Conservation (phyloP, 2,888 invertebrate species). For the Eudasyphora cyanicolor region DNA sequence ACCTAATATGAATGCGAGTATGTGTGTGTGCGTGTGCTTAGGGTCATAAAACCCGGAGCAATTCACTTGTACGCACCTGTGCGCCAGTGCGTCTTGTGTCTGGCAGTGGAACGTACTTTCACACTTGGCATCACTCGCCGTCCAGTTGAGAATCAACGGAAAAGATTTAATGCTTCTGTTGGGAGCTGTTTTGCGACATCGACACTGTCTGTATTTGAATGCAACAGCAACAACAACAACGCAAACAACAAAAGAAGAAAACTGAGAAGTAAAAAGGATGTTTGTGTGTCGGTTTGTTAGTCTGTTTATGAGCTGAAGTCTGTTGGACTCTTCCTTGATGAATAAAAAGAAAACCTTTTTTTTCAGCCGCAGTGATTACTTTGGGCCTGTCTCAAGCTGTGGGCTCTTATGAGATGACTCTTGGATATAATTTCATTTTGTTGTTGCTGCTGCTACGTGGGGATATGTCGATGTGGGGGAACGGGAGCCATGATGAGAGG, state of each 20-base stretch:
- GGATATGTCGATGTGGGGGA: background rate
- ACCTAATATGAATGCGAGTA: background rate
- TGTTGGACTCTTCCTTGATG: conserved; percentile 19
- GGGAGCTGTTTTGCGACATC: conserved; percentile 47
- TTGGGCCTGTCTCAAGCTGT: conserved; percentile 55
- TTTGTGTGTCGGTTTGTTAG: conserved; percentile 5
- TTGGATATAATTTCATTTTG: conserved; percentile 25
- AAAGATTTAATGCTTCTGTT: conserved; percentile 53
- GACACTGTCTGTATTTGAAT: conserved; percentile 30
- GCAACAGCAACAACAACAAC: conserved; percentile 11
- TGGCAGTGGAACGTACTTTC: conserved; percentile 44
- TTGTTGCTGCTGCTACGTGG: background rate
- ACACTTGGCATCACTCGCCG: conserved; percentile 43
- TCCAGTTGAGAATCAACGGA: conserved; percentile 33
- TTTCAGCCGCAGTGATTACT: conserved; percentile 53
- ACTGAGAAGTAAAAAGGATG: background rate
- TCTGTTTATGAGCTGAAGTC: background rate
- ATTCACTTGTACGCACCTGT: conserved; percentile 25
- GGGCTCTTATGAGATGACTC: conserved; percentile 38
- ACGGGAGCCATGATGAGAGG: background rate
- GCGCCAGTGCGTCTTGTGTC: conserved; percentile 14
- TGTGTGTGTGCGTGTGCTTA: background rate
- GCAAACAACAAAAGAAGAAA: conserved; percentile 24
- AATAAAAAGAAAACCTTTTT: conserved; percentile 31
- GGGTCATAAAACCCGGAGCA: conserved; percentile 18